Evolutionary conservation across 1,140 invertebrate genomes (phyloP), one percentile per base, ranked within the genome.

Genomic region (Bombus fervidus): DNA sequence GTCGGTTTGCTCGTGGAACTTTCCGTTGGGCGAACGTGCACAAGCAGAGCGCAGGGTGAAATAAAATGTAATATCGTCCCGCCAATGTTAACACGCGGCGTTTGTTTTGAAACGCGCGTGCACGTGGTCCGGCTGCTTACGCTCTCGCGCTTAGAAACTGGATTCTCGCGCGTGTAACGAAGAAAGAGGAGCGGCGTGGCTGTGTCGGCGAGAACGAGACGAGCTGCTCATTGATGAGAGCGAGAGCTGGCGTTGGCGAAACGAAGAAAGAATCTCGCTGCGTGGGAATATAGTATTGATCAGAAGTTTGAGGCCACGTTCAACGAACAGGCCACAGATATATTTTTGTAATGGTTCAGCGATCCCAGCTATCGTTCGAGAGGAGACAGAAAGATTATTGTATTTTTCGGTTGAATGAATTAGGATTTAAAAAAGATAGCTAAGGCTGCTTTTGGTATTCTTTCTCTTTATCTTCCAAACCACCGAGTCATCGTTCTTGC

Each of bases 21-120:
- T 62, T 62, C 59, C 59, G 28, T 62, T n/a, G 59, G 12, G 28
- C 59, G 59, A 62, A 28, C 59, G 28, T 47, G 47, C 6, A 53
- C 25, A 71, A 9, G 22, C 8, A 12, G 12, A 34, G 12, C 6
- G 18, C 34, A 31, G 31, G 18, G n/a, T 5, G 10, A 25, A 34
- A 39, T 53, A 31, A 69, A 34, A 72, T 28, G 37, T 68, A 28
- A 64, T 41, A 47, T 79, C 77, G 59, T 31, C 25, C 39, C 31
- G 34, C 31, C 66, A 25, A 37, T 64, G 57, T 41, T 53, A 72
- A 59, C 25, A 8, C 34, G 62, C 64, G n/a, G 37, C 34, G 53
- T 85, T 88, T 89, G 86, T 89, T 89, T 89, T 87, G 68, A 77
- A 79, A 69, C 74, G 73, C 74, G 73, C 64, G 81, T 76, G 73